Conservation (phyloP, 2,797 vertebrate genomes). For the Arctocebus calabarensis region DNA sequence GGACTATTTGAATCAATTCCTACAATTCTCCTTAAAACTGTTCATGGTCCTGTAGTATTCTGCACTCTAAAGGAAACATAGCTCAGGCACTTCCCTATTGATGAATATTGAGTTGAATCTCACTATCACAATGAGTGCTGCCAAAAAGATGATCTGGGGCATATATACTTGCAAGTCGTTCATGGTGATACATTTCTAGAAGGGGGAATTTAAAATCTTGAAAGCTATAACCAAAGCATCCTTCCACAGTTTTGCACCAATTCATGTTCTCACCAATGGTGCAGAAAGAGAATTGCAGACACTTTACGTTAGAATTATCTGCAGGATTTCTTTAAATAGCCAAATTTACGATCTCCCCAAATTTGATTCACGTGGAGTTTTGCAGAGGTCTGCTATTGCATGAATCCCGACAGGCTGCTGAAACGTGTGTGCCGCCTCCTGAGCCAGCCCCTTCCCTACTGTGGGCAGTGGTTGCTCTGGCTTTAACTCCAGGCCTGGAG, state of each 20-base stretch:
- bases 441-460: neutral
- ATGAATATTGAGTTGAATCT: neutral
- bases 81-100: neutral
- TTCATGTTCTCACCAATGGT: neutral
- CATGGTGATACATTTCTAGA: neutral
- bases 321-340: conserved; percentile 42
- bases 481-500: neutral
- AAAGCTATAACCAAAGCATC: neutral
- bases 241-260: neutral
- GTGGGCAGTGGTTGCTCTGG: neutral
- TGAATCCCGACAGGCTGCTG: neutral
- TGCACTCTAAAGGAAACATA: neutral
- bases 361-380: neutral
- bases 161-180: neutral
- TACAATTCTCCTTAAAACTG: neutral
- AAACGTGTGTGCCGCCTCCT: neutral
- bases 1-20: neutral
- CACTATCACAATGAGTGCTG: neutral
- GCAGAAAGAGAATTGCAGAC: neutral
- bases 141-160: neutral
- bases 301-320: conserved; percentile 1
- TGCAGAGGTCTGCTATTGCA: neutral
- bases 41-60: neutral
- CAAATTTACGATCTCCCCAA: neutral
- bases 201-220: neutral